A percentile compares a stretch with the other conserved stretches of the same genome.
Conservation (phyloP, 2,888 invertebrate species). For the Epistrophe eligans region DNA sequence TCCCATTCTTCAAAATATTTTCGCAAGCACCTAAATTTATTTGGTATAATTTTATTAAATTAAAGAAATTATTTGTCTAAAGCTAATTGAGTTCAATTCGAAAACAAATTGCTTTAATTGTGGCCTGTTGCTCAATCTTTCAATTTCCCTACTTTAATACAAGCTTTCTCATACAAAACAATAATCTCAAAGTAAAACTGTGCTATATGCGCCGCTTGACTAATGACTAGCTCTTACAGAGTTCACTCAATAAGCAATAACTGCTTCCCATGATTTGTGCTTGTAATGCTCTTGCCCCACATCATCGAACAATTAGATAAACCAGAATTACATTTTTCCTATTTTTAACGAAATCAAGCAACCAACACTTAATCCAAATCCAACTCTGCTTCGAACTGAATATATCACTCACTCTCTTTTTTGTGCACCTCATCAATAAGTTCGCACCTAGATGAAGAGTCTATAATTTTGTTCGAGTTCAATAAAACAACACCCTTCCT, state of each 20-base stretch:
- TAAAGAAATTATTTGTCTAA: too few relatives aligned
- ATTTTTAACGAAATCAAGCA: not conserved
- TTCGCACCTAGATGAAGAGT: conserved; percentile 69
- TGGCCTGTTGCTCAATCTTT: too few relatives aligned
- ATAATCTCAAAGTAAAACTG: not conserved
- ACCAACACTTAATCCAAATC: not conserved
- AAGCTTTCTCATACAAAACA: too few relatives aligned
- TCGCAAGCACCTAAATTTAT: too few relatives aligned
- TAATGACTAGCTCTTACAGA: too few relatives aligned
- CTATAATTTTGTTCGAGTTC: conserved; percentile 52
- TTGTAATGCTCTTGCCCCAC: conserved; percentile 51
- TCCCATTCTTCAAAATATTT: too few relatives aligned
- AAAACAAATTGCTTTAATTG: too few relatives aligned
- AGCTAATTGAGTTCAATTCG: too few relatives aligned
- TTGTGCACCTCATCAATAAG: conserved; percentile 68
- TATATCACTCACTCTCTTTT: conserved; percentile 71
- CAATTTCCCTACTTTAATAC: too few relatives aligned
- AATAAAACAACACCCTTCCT: not conserved
- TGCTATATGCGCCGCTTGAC: not conserved
- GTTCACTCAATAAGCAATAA: not conserved
- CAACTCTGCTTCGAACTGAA: conserved; percentile 9
- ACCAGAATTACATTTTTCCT: not conserved
- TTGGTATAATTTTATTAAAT: too few relatives aligned
- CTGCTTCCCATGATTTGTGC: conserved; percentile 19
- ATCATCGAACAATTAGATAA: not conserved